Evolutionary conservation across 2,797 vertebrate species (phyloP).

Genomic region (Karalla daura): DNA sequence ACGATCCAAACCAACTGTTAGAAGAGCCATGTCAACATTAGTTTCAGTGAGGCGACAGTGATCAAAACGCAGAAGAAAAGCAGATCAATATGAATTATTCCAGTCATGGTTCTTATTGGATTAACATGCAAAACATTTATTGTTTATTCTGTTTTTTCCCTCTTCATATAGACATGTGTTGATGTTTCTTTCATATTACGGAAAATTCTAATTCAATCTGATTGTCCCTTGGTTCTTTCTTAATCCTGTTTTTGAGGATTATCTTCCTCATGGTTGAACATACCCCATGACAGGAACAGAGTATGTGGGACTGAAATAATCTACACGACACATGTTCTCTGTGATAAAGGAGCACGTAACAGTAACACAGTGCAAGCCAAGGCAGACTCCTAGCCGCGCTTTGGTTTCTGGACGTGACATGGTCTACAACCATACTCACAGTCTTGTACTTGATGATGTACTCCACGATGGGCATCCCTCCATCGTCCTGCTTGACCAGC

Average conservation of each 20-base stretch:
- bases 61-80: not conserved
- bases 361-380: not conserved
- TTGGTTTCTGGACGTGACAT: not conserved
- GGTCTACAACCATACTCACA: constrained; percentile 83
- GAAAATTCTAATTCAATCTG: not conserved
- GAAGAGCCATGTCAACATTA: not conserved
- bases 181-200: too few species aligned
- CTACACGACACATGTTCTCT: not conserved
- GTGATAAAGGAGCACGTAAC: not conserved
- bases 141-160: too few species aligned
- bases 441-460: constrained; percentile 98
- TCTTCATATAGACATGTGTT: too few species aligned
- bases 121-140: not conserved
- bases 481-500: constrained; percentile 97
- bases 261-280: not conserved
- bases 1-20: not conserved
- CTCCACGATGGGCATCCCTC: constrained; percentile 97
- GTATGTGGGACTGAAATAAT: not conserved
- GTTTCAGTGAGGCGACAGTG: not conserved
- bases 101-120: not conserved
- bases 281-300: too few species aligned
- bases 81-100: not conserved
- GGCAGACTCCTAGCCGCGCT: not conserved
- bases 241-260: not conserved
- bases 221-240: not conserved